Evolutionary conservation across 2,888 invertebrate genomes (phyloP), one percentile per base, ranked within the genome.

Genomic region (Halictus quadricinctus): DNA sequence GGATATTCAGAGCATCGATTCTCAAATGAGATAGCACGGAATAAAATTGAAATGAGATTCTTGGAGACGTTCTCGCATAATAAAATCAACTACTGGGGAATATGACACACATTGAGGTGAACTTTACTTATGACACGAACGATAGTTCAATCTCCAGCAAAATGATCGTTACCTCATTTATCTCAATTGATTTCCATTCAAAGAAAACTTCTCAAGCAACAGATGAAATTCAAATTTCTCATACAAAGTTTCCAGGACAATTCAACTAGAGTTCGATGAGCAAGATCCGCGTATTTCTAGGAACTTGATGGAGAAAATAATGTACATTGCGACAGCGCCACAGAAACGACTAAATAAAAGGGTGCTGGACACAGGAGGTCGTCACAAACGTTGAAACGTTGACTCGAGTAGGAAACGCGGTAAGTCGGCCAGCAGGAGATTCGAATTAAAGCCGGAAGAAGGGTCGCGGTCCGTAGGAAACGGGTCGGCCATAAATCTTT

Each of bases 341-440:
- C 41, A 7, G 36, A 50, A 76, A 66, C 36, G 50, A 48, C 3
- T 50, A 18, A 29, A 50, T 15, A 10, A n/a, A 15, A 7, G 25
- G 18, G 18, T 18, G 21, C 12, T 5, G 12, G 73, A n/a, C 60
- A 64, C 73, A n/a, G 18, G 48, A 25, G 66, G 18, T 8, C 29
- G 18, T 66, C 13, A 60, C 6, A 54, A 54, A 21, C 54, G 54
- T 54, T 21, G 54, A 54, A 54, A 54, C 54, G 54, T 54, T 54
- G 66, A 29, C 29, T 29, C 29, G 66, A 29, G 15, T 29, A 29
- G 74, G 25, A 29, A 43, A 21, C 36, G 54, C 43, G 41, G 80
- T 64, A 80, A 80, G 80, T 66, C 43, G 72, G 75, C 77, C 87
- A 75, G 82, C 86, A 86, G 83, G 86, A 82, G 78, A 86, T 86